A percentile compares a stretch with the other conserved stretches of the same genome.
Conservation (phyloP, 1,140 invertebrate species). For the Lasioglossum baleicum region DNA sequence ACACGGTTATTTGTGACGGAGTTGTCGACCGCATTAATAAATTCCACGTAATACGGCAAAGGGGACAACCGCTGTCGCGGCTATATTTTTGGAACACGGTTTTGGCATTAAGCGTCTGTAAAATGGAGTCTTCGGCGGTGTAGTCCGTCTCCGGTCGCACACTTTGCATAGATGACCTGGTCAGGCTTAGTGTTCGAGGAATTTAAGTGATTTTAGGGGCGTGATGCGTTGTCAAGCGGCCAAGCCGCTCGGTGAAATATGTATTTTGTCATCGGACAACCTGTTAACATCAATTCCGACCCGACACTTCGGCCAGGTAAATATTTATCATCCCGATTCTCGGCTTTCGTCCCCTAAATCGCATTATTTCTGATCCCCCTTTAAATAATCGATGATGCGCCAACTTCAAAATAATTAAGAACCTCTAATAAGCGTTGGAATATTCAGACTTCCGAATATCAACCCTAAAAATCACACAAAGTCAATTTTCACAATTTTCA, state of each 20-base stretch:
- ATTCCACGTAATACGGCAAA: slow-evolving; percentile 35
- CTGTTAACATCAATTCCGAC: neutral
- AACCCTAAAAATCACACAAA: no score
- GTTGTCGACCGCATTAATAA: slow-evolving; percentile 38
- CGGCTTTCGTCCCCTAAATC: no score
- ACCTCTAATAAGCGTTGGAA: no score
- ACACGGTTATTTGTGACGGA: neutral
- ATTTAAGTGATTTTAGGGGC: slow-evolving; percentile 18
- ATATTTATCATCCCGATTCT: neutral
- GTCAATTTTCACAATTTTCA: no score
- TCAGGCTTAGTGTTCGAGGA: slow-evolving; percentile 42
- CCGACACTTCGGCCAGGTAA: neutral
- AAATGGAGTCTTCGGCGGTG: slow-evolving; percentile 20
- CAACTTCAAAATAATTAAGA: no score
- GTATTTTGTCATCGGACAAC: neutral
- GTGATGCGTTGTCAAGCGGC: neutral
- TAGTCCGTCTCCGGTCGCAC: slow-evolving; percentile 20
- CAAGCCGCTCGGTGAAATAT: neutral
- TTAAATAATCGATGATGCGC: no score
- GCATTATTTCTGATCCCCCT: no score
- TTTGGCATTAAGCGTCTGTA: slow-evolving; percentile 41
- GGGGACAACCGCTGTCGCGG: slow-evolving; percentile 22
- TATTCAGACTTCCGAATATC: no score
- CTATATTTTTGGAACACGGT: slow-evolving; percentile 50
- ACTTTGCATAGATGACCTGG: slow-evolving; percentile 27